Conservation (phyloP, 2,797 vertebrate genomes). For the Buceros bicornis region DNA sequence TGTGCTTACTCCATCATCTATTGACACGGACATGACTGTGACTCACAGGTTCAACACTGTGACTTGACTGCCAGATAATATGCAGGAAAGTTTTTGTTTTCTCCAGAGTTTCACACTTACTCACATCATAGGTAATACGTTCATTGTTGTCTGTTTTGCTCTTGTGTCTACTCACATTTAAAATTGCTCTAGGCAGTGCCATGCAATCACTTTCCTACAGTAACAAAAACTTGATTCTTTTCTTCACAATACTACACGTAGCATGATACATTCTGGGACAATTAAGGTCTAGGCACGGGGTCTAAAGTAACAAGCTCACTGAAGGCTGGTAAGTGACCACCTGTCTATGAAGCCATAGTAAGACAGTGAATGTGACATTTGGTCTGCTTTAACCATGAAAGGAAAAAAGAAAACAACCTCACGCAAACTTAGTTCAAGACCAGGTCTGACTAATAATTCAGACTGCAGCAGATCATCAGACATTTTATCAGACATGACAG, state of each 20-base stretch:
- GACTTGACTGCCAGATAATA: conserved; percentile 59
- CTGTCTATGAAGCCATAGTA: neutral
- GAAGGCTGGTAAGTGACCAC: neutral
- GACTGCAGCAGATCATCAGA: neutral
- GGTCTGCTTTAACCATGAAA: neutral
- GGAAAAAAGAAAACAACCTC: neutral
- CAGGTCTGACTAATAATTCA: neutral
- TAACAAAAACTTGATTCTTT: neutral
- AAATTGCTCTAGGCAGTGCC: neutral
- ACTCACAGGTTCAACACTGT: conserved; percentile 71
- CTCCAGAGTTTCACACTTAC: conserved; percentile 23
- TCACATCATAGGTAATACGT: neutral
- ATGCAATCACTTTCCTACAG: neutral
- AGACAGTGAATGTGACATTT: neutral
- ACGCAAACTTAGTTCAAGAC: neutral
- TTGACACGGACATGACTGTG: conserved; percentile 65
- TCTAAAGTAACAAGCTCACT: neutral
- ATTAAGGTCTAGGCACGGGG: neutral
- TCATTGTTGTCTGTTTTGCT: conserved; percentile 11
- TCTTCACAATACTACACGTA: neutral
- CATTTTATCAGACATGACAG: neutral
- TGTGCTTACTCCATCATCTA: conserved; percentile 27
- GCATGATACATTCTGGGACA: neutral
- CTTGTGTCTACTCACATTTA: neutral
- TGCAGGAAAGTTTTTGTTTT: conserved; percentile 63